Evolutionary conservation across 2,888 invertebrate species (phyloP), one percentile per base, ranked within the genome.

Genomic region (Drosophila fulvimacula): DNA sequence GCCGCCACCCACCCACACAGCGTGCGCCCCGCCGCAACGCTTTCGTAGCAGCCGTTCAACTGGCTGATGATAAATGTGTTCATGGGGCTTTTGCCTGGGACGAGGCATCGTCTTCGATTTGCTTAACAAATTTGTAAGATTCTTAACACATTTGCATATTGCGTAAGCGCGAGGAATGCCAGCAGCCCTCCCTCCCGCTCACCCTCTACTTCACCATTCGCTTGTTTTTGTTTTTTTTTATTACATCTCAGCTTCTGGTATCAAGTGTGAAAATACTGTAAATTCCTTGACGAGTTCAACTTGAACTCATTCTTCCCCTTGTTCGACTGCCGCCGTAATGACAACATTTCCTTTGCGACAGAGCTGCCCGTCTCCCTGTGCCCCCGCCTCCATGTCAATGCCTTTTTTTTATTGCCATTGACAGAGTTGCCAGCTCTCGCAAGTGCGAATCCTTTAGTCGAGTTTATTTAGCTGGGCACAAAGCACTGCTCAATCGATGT

Each of bases 91-190:
- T 46, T 60, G 70, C 59, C 58, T 52, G 51, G 69, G 52, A 64
- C 64, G 71, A 62, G 59, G 60, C 74, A 65, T 69, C 74, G 73
- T 66, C 79, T 89, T 88, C 89, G 89, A 84, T 86, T 89, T 88
- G 88, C 85, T 89, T 85, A 85, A 86, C 85, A 86, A 89, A 86
- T 86, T 86, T 86, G 85, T 74, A 76, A 89, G 85, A 86, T 89
- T 86, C 85, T 89, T 82, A 80, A 66, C 89, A 82, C 86, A 86
- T 86, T 86, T 86, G 86, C 89, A 86, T 86, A 89, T 85, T 88
- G 83, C 82, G 83, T 76, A 73, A 73, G 86, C 79, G 66, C 66
- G 46, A 67, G 64, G 65, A 52, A 62, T 70, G 27, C 46, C 75
- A 75, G 19, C 44, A 62, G 27, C 5, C 5, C 27, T 10, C n/a